Evolutionary conservation across 1,140 invertebrate species (phyloP), one percentile per base, ranked within the genome.

Genomic region (Lethrus apterus): DNA sequence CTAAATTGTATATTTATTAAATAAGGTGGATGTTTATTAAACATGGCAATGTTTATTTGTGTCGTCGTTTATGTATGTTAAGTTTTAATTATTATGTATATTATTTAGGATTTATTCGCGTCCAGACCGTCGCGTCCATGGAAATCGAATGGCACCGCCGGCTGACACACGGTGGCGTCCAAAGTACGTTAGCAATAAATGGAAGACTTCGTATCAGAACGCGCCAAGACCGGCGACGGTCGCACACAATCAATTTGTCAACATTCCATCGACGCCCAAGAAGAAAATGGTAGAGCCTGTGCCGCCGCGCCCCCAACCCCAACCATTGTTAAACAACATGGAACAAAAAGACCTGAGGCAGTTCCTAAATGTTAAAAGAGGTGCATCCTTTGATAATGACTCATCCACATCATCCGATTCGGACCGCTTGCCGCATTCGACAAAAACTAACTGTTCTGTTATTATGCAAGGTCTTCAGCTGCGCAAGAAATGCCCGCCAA

Each of bases 191-290:
- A 21, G 29, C 10, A n/a, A 36, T 23, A 14, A 35, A 10, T 14
- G 20, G 38, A 46, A 46, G 33, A 36, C 33, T 0, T 33, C 48
- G 9, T 42, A 30, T 17, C 38, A 32, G 26, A 33, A 32, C 34
- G 46, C 54, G 10, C 42, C 48, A 21, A 23, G 54, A 33, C 47
- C 46, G 8, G 47, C 50, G 9, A 47, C 48, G 2, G 50, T 58
- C 1, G 29, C 32, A 2, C 57, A 62, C 34, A 50, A 54, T 18
- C 59, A 62, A 41, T 56, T 59, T 38, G 54, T 62, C 13, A 50
- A 48, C 19, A 10, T 26, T 18, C 14, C 11, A 15, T 14, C 15
- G 20, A 32, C 24, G 32, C 17, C 10, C 14, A 31, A 31, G 41
- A 20, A 13, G 5, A 9, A n/a, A n/a, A n/a, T n/a, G n/a, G n/a